phyloP scores from a whole-genome alignment of 2,888 invertebrate species.

The Sminthurides aquaticus region DNA sequence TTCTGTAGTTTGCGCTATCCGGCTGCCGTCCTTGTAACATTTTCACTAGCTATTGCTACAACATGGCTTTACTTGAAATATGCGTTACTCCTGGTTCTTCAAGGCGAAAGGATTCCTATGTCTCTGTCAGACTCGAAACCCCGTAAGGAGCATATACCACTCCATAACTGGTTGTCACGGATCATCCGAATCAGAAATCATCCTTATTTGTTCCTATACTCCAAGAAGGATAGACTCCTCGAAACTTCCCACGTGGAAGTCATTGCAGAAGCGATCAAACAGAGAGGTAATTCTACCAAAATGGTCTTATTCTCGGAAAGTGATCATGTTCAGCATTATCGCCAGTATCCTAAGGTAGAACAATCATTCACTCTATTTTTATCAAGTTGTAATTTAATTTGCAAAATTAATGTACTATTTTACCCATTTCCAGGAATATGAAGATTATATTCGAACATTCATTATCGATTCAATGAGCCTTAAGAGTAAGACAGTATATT shows the following conservation, averaged over 20 bases:
- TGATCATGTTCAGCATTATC: conserved; percentile 66
- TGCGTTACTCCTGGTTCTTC: conserved; percentile 25
- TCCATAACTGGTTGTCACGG: conserved; percentile 38
- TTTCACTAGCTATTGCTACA: conserved; percentile 28
- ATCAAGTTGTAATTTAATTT: no score
- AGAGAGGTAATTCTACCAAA: conserved; percentile 28
- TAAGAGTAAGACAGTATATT: conserved; percentile 13
- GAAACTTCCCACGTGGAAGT: conserved; percentile 48
- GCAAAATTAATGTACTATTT: no score
- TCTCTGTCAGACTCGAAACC: neutral
- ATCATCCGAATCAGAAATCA: conserved; percentile 32
- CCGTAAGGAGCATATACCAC: conserved; percentile 16
- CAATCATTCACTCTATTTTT: no score
- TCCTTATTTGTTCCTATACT: conserved; percentile 56
- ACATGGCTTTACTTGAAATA: conserved; percentile 32
- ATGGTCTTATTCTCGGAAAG: conserved; percentile 56
- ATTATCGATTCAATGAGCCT: conserved; percentile 25
- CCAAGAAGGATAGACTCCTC: conserved; percentile 62
- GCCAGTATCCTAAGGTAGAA: conserved; percentile 56
- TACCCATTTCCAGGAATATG: conserved; percentile 34
- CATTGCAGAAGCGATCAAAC: conserved; percentile 28
- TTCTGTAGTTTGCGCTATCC: no score
- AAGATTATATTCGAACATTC: conserved; percentile 23
- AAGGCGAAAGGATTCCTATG: conserved; percentile 25
- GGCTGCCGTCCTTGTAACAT: conserved; percentile 24